A percentile compares a stretch with the other conserved stretches of the same genome.
These are phyloP conservation scores for Protobothrops flavoviridis DNA, from an alignment of 2,113 vertebrate genomes.

Conservation along the genomic window DNA sequence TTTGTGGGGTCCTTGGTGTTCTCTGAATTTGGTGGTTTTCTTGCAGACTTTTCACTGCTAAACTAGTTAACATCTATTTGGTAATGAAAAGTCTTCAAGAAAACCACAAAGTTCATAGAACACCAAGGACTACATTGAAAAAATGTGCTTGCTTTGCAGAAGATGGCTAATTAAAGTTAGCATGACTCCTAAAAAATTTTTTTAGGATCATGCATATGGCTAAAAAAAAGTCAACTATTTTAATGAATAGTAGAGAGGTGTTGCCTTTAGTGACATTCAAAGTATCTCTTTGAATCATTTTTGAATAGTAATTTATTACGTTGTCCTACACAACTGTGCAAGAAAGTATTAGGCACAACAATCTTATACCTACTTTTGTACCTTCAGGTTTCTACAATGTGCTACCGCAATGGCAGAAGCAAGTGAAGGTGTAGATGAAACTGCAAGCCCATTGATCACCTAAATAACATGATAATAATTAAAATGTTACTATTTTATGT, in stretches of 20 bases:
- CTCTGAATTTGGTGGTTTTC: neutral
- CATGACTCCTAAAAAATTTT: neutral
- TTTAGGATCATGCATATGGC: neutral
- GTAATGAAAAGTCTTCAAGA: neutral
- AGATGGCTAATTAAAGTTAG: neutral
- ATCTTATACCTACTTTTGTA: constrained; percentile 61
- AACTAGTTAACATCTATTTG: neutral
- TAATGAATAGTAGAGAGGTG: neutral
- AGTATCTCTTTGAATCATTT: neutral
- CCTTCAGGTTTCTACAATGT: constrained; percentile 44
- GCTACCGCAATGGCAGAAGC: constrained; percentile 70
- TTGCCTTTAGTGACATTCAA: neutral
- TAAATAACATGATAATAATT: constrained; percentile 56
- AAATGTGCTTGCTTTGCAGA: neutral
- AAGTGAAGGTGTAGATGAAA: constrained; percentile 60
- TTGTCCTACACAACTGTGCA: neutral
- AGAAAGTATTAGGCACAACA: neutral
- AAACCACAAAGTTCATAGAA: neutral
- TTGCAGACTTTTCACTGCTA: neutral
- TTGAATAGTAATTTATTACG: neutral
- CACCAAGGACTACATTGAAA: neutral
- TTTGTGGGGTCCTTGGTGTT: neutral
- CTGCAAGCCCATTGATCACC: constrained; percentile 76
- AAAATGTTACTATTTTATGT: neutral
- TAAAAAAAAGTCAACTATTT: neutral